phyloP scores from a whole-genome alignment of 2,113 vertebrate genomes.

The Eclectus roratus region DNA sequence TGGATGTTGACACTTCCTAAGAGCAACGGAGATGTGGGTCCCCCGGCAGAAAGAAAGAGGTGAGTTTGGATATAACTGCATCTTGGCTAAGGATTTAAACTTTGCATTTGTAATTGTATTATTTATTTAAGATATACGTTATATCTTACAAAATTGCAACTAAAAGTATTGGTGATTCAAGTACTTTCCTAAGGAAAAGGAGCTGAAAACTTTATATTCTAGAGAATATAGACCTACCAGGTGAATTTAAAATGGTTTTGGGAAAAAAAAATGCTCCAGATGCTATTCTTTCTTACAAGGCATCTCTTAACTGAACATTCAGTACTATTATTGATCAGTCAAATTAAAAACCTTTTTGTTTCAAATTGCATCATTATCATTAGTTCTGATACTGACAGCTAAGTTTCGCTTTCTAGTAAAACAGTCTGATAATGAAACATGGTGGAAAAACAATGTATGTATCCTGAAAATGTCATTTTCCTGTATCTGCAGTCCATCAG shows the following conservation, averaged over 20 bases:
- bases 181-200: not conserved
- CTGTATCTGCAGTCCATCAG: not conserved
- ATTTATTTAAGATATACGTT: not conserved
- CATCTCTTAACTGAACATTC: not conserved
- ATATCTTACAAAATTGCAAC: not conserved
- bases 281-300: not conserved
- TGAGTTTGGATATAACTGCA: not conserved
- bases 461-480: constrained; percentile 3
- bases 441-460: not conserved
- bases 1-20: not conserved
- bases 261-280: not conserved
- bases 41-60: not conserved
- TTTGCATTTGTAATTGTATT: not conserved
- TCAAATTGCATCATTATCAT: not conserved
- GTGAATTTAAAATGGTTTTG: not conserved
- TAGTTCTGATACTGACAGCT: not conserved
- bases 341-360: not conserved
- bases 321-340: not conserved
- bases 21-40: not conserved
- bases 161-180: not conserved
- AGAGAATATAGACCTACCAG: not conserved
- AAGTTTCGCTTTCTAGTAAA: not conserved
- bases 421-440: not conserved
- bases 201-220: not conserved
- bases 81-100: not conserved